A percentile compares a stretch with the other conserved stretches of the same genome.
Evolutionary conservation across 2,113 vertebrate genomes (phyloP).

Genomic region (Bucco capensis): DNA sequence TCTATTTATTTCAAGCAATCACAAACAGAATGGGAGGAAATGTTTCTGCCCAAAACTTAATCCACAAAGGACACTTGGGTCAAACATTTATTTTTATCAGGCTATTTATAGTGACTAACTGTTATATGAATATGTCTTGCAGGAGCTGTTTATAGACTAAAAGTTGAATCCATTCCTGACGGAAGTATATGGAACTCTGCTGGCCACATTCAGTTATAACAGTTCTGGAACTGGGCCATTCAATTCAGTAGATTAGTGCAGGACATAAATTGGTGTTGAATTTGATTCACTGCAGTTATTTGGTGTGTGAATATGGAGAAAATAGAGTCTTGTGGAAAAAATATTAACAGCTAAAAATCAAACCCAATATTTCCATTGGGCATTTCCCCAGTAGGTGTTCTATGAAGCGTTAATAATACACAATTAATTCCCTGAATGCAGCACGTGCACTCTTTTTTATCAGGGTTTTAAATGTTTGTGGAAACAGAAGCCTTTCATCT

Average conservation of each 20-base stretch:
- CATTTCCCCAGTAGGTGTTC: background rate
- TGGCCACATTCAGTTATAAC: background rate
- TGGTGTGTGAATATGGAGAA: constrained; percentile 1
- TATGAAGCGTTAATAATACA: background rate
- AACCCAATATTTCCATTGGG: background rate
- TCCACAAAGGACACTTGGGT: background rate
- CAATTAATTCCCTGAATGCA: background rate
- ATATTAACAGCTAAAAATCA: constrained; percentile 1
- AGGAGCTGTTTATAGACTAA: background rate
- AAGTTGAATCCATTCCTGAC: background rate
- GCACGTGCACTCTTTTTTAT: background rate
- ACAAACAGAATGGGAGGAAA: constrained; percentile 6
- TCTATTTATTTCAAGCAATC: constrained; percentile 6
- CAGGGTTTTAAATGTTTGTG: background rate
- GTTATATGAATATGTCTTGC: background rate
- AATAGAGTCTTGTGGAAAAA: constrained; percentile 11
- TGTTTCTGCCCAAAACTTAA: background rate
- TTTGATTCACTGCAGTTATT: background rate
- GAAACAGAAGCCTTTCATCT: background rate
- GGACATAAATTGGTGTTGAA: constrained; percentile 5
- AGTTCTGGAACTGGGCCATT: background rate
- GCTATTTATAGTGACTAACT: background rate
- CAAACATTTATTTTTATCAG: constrained; percentile 14
- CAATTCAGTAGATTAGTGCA: background rate
- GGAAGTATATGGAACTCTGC: background rate